Evolutionary conservation across 2,113 vertebrate genomes (phyloP), one percentile per base, ranked within the genome.

Genomic region (Parus major): DNA sequence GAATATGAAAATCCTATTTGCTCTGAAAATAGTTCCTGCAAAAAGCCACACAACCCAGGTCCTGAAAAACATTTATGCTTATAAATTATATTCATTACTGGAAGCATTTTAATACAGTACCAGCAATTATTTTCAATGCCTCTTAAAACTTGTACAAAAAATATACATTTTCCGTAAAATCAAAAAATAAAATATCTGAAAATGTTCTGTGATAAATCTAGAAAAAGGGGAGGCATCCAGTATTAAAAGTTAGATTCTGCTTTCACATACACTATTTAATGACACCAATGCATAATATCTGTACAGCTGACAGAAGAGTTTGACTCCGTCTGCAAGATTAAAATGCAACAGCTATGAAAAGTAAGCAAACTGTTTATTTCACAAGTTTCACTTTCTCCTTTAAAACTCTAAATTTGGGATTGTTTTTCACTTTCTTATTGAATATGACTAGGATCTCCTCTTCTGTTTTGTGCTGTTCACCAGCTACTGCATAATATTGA

Each of bases 351-450:
- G 31, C 82, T 90, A 69, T 19, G 12, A 70, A 82, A 82, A 90
- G 55, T 95, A 66, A 10, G 23, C 59, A 86, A 76, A 92, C 53
- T 95, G 46, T 73, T 98, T 94, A 97, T 82, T 99, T 98, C 44
- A 99, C 7, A 78, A 99, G 99, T 92, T 97, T 98, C 56, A 99
- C 99, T 97, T 96, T 98, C 47, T 99, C 99, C 97, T 99, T 99
- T 23, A 99, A 72, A 92, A 99, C 94, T 97, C 91, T 98, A 91
- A 99, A 99, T 84, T 98, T 98, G 16, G 99, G 99, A 96, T 99
- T 99, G 71, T 95, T 98, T 65, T 95, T 98, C 89, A 99, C 95
- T 96, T 99, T 99, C 97, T 98, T 99, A 97, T 99, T 99, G 97
- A 99, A 99, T 49, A 97, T 91, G 46, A 95, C 98, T 11, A 98